A percentile compares a stretch with the other conserved stretches of the same genome.
Evolutionary conservation across 2,888 invertebrate genomes (phyloP).

Genomic region (Microctonus aethiopoides): DNA sequence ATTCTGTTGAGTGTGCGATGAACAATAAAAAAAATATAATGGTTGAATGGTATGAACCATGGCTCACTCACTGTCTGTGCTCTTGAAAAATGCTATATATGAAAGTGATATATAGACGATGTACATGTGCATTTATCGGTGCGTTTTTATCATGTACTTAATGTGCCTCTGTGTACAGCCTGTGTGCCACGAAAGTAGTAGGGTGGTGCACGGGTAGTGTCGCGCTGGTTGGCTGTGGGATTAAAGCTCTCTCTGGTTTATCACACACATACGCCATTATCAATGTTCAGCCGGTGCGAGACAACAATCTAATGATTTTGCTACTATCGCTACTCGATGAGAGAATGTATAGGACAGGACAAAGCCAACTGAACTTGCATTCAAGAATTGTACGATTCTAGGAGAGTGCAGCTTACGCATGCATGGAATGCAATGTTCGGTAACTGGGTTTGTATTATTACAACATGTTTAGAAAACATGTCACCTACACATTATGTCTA

Average conservation of each 20-base stretch:
- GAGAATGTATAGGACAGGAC: conserved; percentile 59
- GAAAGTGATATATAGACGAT: conserved; percentile 56
- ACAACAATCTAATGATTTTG: conserved; percentile 67
- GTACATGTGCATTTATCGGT: conserved; percentile 53
- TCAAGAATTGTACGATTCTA: conserved; percentile 52
- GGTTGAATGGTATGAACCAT: conserved; percentile 46
- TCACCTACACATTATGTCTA: conserved; percentile 40
- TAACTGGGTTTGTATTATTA: conserved; percentile 64
- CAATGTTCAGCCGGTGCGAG: conserved; percentile 64
- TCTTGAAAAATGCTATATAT: conserved; percentile 54
- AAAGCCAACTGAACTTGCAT: conserved; percentile 63
- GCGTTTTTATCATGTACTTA: conserved; percentile 52
- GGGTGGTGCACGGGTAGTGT: conserved; percentile 61
- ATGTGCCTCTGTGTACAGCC: conserved; percentile 65
- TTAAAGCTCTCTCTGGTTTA: conserved; percentile 50
- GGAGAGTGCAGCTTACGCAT: conserved; percentile 16
- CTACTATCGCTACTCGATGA: conserved; percentile 66
- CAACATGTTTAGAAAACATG: conserved; percentile 58
- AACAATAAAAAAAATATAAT: conserved; percentile 45
- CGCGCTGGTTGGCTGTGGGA: conserved; percentile 62
- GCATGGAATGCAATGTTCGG: conserved; percentile 63
- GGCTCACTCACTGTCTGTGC: conserved; percentile 66
- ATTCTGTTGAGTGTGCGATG: conserved; percentile 66
- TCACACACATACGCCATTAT: conserved; percentile 55
- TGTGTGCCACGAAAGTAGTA: conserved; percentile 59